Evolutionary conservation across 37 sponge, comb jelly and placozoan genomes (phyloP).

Genomic region (Mnemiopsis leidyi): DNA sequence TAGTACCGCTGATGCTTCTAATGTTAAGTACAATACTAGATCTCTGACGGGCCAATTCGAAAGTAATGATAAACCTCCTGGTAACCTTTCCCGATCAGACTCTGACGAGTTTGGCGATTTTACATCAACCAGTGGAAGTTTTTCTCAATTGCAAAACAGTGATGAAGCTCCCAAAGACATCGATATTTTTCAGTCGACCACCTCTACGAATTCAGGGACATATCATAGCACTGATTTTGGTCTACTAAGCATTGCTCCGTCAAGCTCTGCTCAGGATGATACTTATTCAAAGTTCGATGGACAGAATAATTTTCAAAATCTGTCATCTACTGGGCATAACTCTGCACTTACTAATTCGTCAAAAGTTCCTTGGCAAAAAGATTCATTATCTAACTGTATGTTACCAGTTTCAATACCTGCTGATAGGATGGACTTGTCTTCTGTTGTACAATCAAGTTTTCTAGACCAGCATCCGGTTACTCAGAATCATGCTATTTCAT

Average conservation of each 20-base stretch:
- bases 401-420: too few species aligned
- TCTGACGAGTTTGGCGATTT: conserved; percentile 43
- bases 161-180: background rate
- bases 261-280: background rate
- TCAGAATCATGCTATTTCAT: background rate
- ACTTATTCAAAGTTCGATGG: background rate
- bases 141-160: background rate
- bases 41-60: background rate
- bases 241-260: background rate
- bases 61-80: background rate
- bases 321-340: background rate
- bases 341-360: background rate
- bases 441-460: background rate
- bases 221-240: background rate
- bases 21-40: too few species aligned
- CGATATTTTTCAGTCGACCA: background rate
- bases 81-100: background rate
- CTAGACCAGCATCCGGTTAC: background rate
- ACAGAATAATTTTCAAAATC: background rate
- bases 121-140: background rate
- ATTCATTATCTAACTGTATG: too few species aligned
- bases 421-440: background rate
- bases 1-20: background rate
- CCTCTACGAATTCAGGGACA: background rate
- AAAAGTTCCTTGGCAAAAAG: too few species aligned